A percentile compares a stretch with the other conserved stretches of the same genome.
Evolutionary conservation across 1,140 invertebrate species (phyloP).

Genomic region (Drosophila parabipectinata): DNA sequence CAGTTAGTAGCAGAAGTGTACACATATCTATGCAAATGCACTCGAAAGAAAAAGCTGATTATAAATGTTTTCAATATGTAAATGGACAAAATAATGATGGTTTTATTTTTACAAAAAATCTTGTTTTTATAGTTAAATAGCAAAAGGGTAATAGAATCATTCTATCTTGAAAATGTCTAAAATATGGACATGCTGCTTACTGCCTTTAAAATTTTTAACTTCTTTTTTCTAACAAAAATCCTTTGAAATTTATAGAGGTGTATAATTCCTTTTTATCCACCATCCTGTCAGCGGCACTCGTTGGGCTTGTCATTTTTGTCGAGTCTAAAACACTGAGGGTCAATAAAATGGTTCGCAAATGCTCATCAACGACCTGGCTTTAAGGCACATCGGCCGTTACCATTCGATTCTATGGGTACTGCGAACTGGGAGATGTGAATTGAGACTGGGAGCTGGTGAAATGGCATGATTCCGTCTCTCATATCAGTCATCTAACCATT

Average conservation of each 20-base stretch:
- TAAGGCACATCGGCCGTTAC: conserved; percentile 24
- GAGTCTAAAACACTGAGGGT: conserved; percentile 48
- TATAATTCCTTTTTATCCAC: conserved; percentile 9
- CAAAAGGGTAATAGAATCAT: no score
- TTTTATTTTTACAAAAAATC: background rate
- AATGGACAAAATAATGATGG: background rate
- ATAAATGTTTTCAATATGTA: background rate
- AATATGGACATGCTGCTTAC: no score
- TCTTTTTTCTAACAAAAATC: no score
- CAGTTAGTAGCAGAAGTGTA: background rate
- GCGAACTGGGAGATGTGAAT: background rate
- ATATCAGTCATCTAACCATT: conserved; percentile 73
- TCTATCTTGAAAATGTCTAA: no score
- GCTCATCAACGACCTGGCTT: conserved; percentile 15
- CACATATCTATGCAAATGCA: conserved; percentile 17
- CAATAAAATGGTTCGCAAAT: conserved; percentile 54
- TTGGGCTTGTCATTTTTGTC: conserved; percentile 22
- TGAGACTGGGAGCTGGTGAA: conserved; percentile 1
- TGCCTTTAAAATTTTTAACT: no score
- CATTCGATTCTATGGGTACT: background rate
- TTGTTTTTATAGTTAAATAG: background rate
- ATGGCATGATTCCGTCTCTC: conserved; percentile 58
- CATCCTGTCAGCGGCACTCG: conserved; percentile 38
- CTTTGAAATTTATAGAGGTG: background rate
- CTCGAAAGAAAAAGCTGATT: background rate